Base-by-base conservation (phyloP, 2,113 vertebrate species). In the Protomyctophum bolini region DNA sequence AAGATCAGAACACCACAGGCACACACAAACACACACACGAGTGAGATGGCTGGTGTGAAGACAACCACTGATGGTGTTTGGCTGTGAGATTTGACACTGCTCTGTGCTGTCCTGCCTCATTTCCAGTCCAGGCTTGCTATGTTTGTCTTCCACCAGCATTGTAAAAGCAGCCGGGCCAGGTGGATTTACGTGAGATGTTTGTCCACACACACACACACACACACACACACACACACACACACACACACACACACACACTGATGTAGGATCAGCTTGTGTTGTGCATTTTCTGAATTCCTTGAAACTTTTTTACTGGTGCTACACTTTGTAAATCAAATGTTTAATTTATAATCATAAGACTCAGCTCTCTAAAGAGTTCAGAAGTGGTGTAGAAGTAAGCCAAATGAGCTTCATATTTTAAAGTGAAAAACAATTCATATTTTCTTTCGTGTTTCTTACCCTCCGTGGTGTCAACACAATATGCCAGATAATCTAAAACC, bases 41-140 rank as follows among this genome's bases (percentile, higher is more conserved):
- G 33, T 41, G 33, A 8, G 0, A 3, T 3, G 47, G 8, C 15
- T 4, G 45, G 73, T 82, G 85, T 75, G 71, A 84, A 82, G 76
- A 68, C 6, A 58, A 41, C 12, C 71, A 21, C 21, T 33, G 73
- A 4, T 86, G 71, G 58, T 76, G 86, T 91, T 87, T 90, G 83
- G 74, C 75, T 89, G 90, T 75, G 70, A 92, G 69, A 91, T 90
- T 84, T 88, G 78, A 83, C 89, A 81, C 51, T 54, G 28, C 52
- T 6, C 10, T 54, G 75, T 66, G 69, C 72, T 72, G 69, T 68
- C 68, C 10, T 3, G 4, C 78, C 64, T 80, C 80, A 56, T 87
- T 83, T 79, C 84, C 83, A 49, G 51, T 8, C 48, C 63, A 3
- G 2, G 52, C 61, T 64, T 7, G 66, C 68, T 72, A 68, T 81